phyloP scores from a whole-genome alignment of 2,797 vertebrate species.

The Apodemus agrarius region DNA sequence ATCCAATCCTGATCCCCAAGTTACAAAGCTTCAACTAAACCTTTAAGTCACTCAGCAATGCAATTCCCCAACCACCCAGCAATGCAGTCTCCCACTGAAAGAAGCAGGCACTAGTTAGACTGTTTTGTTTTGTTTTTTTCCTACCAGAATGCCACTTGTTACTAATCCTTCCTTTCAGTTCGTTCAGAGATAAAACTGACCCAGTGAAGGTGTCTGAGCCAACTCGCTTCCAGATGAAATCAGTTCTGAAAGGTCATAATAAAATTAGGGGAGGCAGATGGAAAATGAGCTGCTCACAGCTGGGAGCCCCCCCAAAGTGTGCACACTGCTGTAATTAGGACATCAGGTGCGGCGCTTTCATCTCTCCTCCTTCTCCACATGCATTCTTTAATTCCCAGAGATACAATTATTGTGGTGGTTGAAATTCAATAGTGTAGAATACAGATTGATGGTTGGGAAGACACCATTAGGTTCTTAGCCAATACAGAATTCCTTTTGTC shows the following conservation, averaged over 20 bases:
- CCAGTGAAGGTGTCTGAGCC: slow-evolving; percentile 44
- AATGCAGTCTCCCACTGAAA: background rate
- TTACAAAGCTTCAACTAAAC: background rate
- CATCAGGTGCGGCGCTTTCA: slow-evolving; percentile 30
- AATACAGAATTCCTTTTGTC: slow-evolving; percentile 55
- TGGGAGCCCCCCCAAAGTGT: slow-evolving; percentile 60
- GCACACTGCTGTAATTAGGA: slow-evolving; percentile 61
- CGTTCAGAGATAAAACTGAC: slow-evolving; percentile 63
- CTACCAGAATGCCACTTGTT: slow-evolving; percentile 64
- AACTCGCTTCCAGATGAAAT: slow-evolving; percentile 63
- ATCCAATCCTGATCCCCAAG: background rate
- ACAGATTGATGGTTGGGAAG: slow-evolving; percentile 63
- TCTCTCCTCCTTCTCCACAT: slow-evolving; percentile 21
- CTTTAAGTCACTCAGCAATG: background rate
- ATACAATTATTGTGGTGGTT: slow-evolving; percentile 69
- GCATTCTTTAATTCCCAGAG: slow-evolving; percentile 71
- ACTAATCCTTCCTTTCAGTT: slow-evolving; percentile 44
- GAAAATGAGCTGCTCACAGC: slow-evolving; percentile 69
- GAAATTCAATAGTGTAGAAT: slow-evolving; percentile 74
- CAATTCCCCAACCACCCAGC: background rate
- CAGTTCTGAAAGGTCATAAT: slow-evolving; percentile 73
- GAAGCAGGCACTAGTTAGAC: background rate
- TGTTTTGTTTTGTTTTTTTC: slow-evolving; percentile 55
- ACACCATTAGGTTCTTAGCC: slow-evolving; percentile 60
- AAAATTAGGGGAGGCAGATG: slow-evolving; percentile 78